Evolutionary conservation across 2,797 vertebrate species (phyloP), one percentile per base, ranked within the genome.

Genomic region (Podarcis lilfordi): DNA sequence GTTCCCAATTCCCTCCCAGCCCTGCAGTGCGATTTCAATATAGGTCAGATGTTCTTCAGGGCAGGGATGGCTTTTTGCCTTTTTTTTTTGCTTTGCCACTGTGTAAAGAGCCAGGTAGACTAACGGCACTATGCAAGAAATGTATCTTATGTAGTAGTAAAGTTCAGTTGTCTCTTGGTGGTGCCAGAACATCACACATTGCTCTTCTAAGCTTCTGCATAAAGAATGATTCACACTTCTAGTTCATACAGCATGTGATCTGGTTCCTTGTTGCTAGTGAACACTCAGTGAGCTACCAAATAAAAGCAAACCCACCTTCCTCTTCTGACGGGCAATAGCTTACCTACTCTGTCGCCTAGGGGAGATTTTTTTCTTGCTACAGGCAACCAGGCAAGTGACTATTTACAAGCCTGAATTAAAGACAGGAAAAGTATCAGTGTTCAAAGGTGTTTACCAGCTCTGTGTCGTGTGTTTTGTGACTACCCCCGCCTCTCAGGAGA

Each of bases 121-220:
- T 32, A 81, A 59, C 15, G 13, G 25, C 37, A 40, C 17, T 29
- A 21, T 37, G 32, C 1, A 15, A 7, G 35, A 74, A 37, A 13
- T 32, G 32, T 1, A n/a, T 40, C 55, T 15, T 15, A 25, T 50
- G 13, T 32, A 77, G 88, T 45, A 82, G 19, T 75, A 87, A 93
- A 74, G 77, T 80, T 69, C 61, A 0, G 0, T 69, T 80, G 78
- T 71, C 87, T 89, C 43, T 88, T 89, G 85, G 82, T 87, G 85
- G 76, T 90, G 86, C 89, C 64, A 78, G 76, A 88, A 75, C 69
- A 75, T 86, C 80, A 91, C 83, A 80, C 0, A 1, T 40, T 66
- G 25, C 64, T 79, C 66, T 43, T 83, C 72, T 76, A 55, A 69
- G 88, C 59, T 86, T 75, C 32, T 68, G 77, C 37, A 69, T 82